Evolutionary conservation across 2,113 vertebrate species (phyloP), one percentile per base, ranked within the genome.

Genomic region (Crotalus helleri): DNA sequence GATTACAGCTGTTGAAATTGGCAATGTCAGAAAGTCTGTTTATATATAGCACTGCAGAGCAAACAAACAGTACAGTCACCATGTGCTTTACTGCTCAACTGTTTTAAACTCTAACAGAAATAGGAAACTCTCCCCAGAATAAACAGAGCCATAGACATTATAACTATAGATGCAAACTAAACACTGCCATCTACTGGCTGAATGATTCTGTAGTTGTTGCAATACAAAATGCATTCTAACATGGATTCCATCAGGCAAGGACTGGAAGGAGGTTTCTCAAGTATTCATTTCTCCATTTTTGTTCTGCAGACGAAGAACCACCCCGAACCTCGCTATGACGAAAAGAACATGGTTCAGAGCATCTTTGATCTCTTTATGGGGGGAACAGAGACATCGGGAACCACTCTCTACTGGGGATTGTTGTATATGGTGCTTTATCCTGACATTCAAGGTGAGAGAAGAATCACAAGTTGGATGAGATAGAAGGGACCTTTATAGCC

Each of bases 301-400:
- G 44, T 29, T 55, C 61, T 95, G 17, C 96, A 98, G 98, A 95
- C 93, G 24, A 92, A 90, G 92, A 94, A 95, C 0, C 92, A 92
- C 1, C 33, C 44, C 39, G 39, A 94, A 13, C 93, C 97, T 1
- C 96, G 95, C 0, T 98, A 98, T 54, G 95, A 94, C 3, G 97
- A 98, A 92, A 96, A 97, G 1, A 98, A 98, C 91, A 93, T 98
- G 97, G 64, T 97, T 1, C 88, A 96, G 49, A 93, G 96, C 55
- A 95, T 97, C 85, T 94, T 94, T 0, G 97, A 98, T 88, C 97
- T 98, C 74, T 98, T 98, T 93, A 87, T 98, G 0, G 97, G 97
- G 64, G 98, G 98, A 92, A 98, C 97, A 0, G 97, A 98, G 92
- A 98, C 97, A 12, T 97, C 95, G 0, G 92, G 97, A 59, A 97